Conservation (phyloP, 2,888 invertebrate genomes). For the Tanypteryx hageni region DNA sequence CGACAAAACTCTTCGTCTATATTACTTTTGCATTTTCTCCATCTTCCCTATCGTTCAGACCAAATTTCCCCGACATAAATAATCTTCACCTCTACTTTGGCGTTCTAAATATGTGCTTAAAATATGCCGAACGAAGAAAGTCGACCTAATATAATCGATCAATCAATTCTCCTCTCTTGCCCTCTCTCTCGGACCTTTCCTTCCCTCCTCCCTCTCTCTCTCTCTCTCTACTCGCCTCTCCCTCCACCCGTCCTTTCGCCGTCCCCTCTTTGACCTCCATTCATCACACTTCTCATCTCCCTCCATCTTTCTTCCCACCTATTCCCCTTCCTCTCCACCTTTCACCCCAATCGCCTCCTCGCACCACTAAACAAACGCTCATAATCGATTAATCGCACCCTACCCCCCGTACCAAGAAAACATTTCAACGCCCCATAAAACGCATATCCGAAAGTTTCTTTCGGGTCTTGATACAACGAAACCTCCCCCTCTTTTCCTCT, state of each 20-base stretch:
- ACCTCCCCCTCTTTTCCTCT: not conserved
- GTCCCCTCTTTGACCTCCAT: not conserved
- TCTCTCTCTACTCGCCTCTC: not conserved
- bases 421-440: not conserved
- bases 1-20: not conserved
- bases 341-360: constrained; percentile 28
- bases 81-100: constrained; percentile 39
- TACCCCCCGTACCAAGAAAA: not conserved
- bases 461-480: not conserved
- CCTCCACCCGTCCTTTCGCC: not conserved
- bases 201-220: not conserved
- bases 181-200: not conserved
- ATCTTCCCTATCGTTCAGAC: not conserved
- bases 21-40: not conserved
- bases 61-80: not conserved
- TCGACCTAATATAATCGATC: constrained; percentile 57
- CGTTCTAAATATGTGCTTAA: constrained; percentile 54
- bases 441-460: not conserved
- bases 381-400: constrained; percentile 48
- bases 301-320: not conserved
- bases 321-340: not conserved
- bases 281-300: not conserved
- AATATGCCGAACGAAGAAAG: constrained; percentile 57
- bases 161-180: constrained; percentile 34
- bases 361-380: constrained; percentile 47